Evolutionary conservation across 2,888 invertebrate species (phyloP), one percentile per base, ranked within the genome.

Genomic region (Chironomus riparius): DNA sequence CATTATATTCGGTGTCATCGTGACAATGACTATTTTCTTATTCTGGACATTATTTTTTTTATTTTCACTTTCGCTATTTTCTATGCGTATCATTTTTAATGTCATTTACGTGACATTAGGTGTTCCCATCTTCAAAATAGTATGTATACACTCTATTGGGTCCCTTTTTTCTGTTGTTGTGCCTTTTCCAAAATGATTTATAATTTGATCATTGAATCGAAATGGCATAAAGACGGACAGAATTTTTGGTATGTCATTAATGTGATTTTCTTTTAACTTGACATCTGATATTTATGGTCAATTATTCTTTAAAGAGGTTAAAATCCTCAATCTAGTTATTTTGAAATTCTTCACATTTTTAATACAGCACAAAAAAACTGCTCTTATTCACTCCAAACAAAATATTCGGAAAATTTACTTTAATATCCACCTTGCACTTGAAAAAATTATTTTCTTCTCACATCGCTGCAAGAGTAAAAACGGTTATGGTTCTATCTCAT

Each of bases 91-190:
- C 47, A 38, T 68, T 47, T 68, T 68, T 68, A 15, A 38, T 47
- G 22, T 65, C 65, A 65, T 65, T 24, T 65, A 65, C 21, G 65
- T 65, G 65, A 65, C 65, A 65, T 65, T 65, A n/a, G 65, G 24
- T 65, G 24, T 65, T 65, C 21, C 22, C 65, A 24, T 21, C 22
- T 24, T 62, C n/a, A 3, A 50, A 4, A 5, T 50, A n/a, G n/a
- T 50, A 50, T 50, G 13, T 1, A n/a, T n/a, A 50, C 15, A 3
- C 50, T n/a, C 5, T 4, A 6, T 4, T 7, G 18, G 18, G 15
- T 65, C 21, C n/a, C 3, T 21, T 65, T n/a, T 65, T 13, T 65
- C 62, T 65, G 15, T 4, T 65, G 15, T 4, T 65, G 18, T 22
- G 13, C 21, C 21, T 18, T 15, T 13, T 21, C 6, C 13, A 21